A percentile compares a stretch with the other conserved stretches of the same genome.
Conservation (phyloP, 30 jellyfish, hydroid and myxozoan genomes). For the Aurelia sp. region DNA sequence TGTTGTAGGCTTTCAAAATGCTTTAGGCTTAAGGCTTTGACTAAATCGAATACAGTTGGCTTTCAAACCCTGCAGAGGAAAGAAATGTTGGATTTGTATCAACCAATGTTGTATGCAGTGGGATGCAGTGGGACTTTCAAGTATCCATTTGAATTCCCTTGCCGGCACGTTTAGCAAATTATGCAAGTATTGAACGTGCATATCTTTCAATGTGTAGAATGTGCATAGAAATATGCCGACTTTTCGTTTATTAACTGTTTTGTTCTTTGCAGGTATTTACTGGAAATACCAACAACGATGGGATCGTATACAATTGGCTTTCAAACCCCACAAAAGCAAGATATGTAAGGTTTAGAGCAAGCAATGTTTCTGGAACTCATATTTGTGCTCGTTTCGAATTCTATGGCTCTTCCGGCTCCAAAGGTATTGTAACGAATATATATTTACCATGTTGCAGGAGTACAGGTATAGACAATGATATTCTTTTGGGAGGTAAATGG, state of each 20-base stretch:
- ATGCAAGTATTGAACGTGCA: too few species aligned
- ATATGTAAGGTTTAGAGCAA: conserved; percentile 53
- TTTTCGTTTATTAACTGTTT: not conserved
- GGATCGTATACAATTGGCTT: conserved; percentile 66
- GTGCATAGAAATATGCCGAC: too few species aligned
- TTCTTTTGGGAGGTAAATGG: too few species aligned
- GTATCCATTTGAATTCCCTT: too few species aligned
- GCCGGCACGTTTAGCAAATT: too few species aligned
- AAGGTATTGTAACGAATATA: conserved; percentile 8
- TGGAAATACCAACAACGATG: conserved; percentile 37
- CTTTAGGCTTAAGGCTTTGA: conserved; percentile 13
- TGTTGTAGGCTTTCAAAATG: not conserved
- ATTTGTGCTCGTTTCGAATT: conserved; percentile 53
- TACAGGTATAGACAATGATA: too few species aligned
- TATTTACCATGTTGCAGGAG: too few species aligned
- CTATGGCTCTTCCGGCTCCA: conserved; percentile 20
- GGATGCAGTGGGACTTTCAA: too few species aligned
- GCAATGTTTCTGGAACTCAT: conserved; percentile 27
- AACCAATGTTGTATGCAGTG: not conserved
- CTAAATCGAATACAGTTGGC: conserved; percentile 44
- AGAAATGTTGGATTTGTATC: conserved; percentile 24
- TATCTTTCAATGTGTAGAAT: too few species aligned
- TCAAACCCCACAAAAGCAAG: conserved; percentile 45
- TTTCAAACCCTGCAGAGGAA: conserved; percentile 19
- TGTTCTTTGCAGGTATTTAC: conserved; percentile 11